Evolutionary conservation across 2,113 vertebrate genomes (phyloP).

Genomic region (Gymnocephalus cernua): DNA sequence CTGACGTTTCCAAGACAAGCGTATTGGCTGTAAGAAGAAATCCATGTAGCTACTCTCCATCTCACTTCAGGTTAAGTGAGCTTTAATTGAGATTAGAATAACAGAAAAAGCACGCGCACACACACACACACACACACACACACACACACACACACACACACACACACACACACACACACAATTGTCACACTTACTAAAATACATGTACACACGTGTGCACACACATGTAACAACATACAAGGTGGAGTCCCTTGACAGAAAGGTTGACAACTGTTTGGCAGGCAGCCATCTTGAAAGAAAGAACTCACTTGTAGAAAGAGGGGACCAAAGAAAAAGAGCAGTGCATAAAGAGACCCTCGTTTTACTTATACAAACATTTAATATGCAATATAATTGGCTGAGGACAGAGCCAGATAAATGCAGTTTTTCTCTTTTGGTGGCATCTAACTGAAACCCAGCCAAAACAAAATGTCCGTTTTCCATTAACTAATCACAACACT

Average conservation of each 20-base stretch:
- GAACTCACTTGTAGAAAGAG: not conserved
- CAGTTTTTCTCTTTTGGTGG: too few species aligned
- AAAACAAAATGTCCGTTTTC: too few species aligned
- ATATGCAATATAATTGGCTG: not conserved
- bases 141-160: too few species aligned
- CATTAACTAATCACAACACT: too few species aligned
- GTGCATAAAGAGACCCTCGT: not conserved
- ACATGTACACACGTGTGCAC: not conserved
- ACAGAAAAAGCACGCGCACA: slow-evolving; percentile 9
- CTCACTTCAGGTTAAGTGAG: slow-evolving; percentile 29
- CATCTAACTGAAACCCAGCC: too few species aligned
- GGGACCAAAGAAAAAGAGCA: not conserved
- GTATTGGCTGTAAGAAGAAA: not conserved
- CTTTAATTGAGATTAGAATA: slow-evolving; percentile 61
- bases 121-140: not conserved
- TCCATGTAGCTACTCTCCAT: not conserved
- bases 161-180: too few species aligned
- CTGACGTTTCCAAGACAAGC: slow-evolving; percentile 37
- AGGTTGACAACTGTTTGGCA: slow-evolving; percentile 11
- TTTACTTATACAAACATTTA: too few species aligned
- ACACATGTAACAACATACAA: slow-evolving; percentile 7
- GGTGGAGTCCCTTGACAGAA: not conserved
- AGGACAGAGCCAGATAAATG: not conserved
- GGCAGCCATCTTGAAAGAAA: slow-evolving; percentile 7
- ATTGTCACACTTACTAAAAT: slow-evolving; percentile 26